Evolutionary conservation across 2,797 vertebrate genomes (phyloP), one percentile per base, ranked within the genome.

Genomic region (Uromys caudimaculatus): DNA sequence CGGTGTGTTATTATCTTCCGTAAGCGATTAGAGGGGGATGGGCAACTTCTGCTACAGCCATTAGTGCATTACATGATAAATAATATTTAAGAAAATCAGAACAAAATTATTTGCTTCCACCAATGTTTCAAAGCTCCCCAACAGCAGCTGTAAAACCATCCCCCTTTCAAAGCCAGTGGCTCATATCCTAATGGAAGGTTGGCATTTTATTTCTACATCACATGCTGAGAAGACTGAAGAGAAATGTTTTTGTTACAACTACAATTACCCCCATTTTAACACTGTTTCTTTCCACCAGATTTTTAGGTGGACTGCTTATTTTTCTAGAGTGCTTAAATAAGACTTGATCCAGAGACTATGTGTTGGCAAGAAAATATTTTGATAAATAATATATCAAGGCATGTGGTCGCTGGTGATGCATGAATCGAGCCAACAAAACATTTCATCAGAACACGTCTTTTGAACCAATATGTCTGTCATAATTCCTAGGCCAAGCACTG

Each of bases 311-410:
- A 93, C 17, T 95, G 94, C 52, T 97, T 97, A 82, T 97, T 95
- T 97, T 97, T 95, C 52, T 94, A 90, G 24, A 50, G 60, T 90
- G 54, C 44, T 94, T 95, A 82, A 97, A 94, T 87, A 95, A 2
- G 3, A 67, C 67, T 95, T 96, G 95, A 93, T 94, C 62, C 89
- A 94, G 76, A 89, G 35, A 95, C 91, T 94, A 84, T 6, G 13
- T 95, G 91, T 95, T 96, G 88, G 92, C 95, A 95, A 96, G 79
- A 56, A 79, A 90, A 93, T 97, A 94, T 97, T 97, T 97, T 97
- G 97, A 97, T 82, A 96, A 92, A 82, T 71, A 94, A 96, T 95
- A 92, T 93, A 93, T 91, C 92, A 94, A 44, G 86, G 73, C 90
- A 88, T 96, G 90, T 85, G 95, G 77, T 87, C 92, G 86, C 1